These are phyloP conservation scores for Phenganax stokvisi DNA, from an alignment of 92 coral and sea anemone genomes.

Conservation along the genomic window DNA sequence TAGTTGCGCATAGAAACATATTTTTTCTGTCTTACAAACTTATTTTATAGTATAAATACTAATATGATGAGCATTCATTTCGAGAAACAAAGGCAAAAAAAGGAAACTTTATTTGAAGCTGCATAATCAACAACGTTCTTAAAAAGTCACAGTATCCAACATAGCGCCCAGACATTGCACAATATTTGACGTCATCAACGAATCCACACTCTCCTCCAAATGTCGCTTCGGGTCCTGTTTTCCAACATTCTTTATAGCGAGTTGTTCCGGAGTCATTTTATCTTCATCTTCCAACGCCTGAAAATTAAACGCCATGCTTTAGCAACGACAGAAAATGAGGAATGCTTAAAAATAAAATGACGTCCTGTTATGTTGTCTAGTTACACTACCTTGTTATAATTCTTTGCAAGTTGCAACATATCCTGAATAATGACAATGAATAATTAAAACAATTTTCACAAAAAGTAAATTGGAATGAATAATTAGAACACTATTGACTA, in stretches of 20 bases:
- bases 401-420: slow-evolving; percentile 90
- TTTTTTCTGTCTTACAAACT: no score
- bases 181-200: slow-evolving; percentile 91
- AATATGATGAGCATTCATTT: background rate
- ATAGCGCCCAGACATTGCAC: slow-evolving; percentile 95
- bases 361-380: background rate
- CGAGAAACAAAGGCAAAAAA: no score
- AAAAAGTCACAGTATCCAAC: slow-evolving; percentile 91
- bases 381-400: slow-evolving; percentile 77
- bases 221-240: slow-evolving; percentile 99
- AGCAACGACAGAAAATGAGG: background rate
- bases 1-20: background rate
- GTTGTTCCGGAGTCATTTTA: slow-evolving; percentile 89
- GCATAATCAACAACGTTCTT: slow-evolving; percentile 5
- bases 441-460: background rate
- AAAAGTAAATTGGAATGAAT: background rate
- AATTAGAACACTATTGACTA: background rate
- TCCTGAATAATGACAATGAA: slow-evolving; percentile 47
- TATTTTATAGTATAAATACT: background rate
- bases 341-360: background rate
- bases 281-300: slow-evolving; percentile 96
- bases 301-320: background rate
- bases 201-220: slow-evolving; percentile 92
- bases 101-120: background rate
- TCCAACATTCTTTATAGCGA: slow-evolving; percentile 94